Evolutionary conservation across 2,113 vertebrate genomes (phyloP).

Genomic region (Xenopus borealis): DNA sequence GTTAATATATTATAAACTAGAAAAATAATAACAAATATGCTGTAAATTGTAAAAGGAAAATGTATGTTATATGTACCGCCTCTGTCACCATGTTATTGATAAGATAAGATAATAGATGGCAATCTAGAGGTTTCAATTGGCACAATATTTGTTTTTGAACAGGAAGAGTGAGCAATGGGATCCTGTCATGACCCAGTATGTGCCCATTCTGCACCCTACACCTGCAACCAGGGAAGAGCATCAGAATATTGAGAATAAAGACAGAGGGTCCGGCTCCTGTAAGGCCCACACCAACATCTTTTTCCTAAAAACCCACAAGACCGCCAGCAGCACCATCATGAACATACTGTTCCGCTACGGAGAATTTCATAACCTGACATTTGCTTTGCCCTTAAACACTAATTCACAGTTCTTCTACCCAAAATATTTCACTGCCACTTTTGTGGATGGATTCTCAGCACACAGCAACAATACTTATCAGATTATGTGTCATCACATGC

Average conservation of each 20-base stretch:
- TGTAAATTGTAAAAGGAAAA: too few species aligned
- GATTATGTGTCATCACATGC: conserved; percentile 84
- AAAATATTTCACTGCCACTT: conserved; percentile 57
- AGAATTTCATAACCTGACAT: conserved; percentile 71
- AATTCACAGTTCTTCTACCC: conserved; percentile 73
- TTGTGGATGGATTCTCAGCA: conserved; percentile 65
- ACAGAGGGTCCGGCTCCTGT: conserved; percentile 46
- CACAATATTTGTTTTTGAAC: too few species aligned
- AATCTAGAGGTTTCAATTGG: too few species aligned
- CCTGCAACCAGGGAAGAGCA: neutral
- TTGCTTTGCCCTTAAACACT: conserved; percentile 67
- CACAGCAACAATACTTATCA: conserved; percentile 55
- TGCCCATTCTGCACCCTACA: too few species aligned
- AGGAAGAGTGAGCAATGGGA: too few species aligned
- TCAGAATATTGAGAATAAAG: neutral
- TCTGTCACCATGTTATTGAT: too few species aligned
- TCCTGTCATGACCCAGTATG: too few species aligned
- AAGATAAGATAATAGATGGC: too few species aligned
- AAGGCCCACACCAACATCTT: conserved; percentile 66
- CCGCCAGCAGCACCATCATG: conserved; percentile 78
- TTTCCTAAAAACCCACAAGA: conserved; percentile 84
- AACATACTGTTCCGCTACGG: conserved; percentile 81
- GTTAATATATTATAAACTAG: too few species aligned
- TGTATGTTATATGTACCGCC: too few species aligned
- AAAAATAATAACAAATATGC: too few species aligned